These are phyloP conservation scores for Huso huso DNA, from an alignment of 2,797 vertebrate genomes.

Conservation along the genomic window DNA sequence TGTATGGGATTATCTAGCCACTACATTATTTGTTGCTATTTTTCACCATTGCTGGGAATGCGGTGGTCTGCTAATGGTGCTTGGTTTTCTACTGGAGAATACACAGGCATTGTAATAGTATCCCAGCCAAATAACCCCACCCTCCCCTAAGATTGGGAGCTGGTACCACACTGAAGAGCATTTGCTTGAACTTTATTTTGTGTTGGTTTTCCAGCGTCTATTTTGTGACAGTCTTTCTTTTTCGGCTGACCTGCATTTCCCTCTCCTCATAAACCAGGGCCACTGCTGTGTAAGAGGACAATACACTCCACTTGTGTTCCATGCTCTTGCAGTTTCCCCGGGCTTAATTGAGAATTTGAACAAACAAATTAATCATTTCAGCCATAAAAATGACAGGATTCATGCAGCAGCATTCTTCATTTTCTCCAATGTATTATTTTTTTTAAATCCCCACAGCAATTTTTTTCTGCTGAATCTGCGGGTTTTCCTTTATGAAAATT, in stretches of 20 bases:
- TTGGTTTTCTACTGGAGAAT: too few species aligned
- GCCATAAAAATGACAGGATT: constrained; percentile 99
- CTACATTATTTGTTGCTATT: too few species aligned
- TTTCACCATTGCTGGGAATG: too few species aligned
- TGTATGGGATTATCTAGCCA: too few species aligned
- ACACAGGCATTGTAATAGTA: too few species aligned
- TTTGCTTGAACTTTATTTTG: too few species aligned
- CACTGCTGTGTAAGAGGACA: constrained; percentile 48
- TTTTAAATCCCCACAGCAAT: constrained; percentile 79
- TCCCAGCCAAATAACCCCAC: too few species aligned
- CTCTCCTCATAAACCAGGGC: constrained; percentile 43
- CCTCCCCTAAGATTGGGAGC: too few species aligned
- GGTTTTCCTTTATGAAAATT: constrained; percentile 98
- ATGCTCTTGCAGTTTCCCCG: constrained; percentile 77
- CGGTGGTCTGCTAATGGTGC: too few species aligned
- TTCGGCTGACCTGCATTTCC: constrained; percentile 40
- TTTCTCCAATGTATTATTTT: constrained; percentile 92
- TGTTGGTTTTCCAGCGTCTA: neutral
- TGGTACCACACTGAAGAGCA: too few species aligned
- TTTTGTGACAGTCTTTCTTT: constrained; percentile 27
- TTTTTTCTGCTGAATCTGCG: constrained; percentile 96
- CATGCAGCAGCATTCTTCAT: constrained; percentile 98
- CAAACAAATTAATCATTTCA: constrained; percentile 97
- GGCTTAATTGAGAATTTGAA: constrained; percentile 98
- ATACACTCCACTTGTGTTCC: constrained; percentile 44